Percentiles rank a stretch among this genome's conserved stretches.
Evolutionary conservation across 1,140 invertebrate species (phyloP).

Genomic region (Bombus haemorrhoidalis): DNA sequence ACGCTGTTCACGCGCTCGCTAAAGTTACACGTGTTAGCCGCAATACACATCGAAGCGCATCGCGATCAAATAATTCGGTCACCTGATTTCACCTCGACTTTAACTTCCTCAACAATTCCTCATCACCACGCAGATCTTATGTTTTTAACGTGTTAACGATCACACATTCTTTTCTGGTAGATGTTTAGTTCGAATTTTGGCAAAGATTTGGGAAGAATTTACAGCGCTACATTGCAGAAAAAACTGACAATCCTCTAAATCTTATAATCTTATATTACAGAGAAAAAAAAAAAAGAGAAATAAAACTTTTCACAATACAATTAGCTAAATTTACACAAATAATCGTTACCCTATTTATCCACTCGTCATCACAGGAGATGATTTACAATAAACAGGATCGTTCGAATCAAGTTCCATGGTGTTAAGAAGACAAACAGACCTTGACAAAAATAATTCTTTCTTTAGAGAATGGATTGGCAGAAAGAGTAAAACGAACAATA

Average conservation of each 20-base stretch:
- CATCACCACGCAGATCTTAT: neutral
- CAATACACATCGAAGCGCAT: neutral
- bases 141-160: neutral
- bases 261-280: too few species aligned
- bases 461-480: too few species aligned
- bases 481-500: neutral
- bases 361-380: neutral
- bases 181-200: too few species aligned
- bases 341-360: neutral
- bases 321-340: too few species aligned
- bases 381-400: neutral
- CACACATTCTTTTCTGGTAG: too few species aligned
- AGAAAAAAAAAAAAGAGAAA: neutral
- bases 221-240: too few species aligned
- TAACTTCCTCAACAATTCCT: neutral
- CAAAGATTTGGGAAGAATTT: neutral
- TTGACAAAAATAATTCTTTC: neutral
- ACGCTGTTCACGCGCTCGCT: neutral
- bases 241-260: too few species aligned
- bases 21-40: neutral
- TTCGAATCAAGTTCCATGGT: neutral
- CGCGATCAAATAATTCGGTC: slow-evolving; percentile 18
- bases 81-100: neutral
- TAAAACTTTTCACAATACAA: neutral
- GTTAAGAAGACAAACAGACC: neutral